Percentiles rank a stretch among this genome's conserved stretches.
Conservation (phyloP, 2,113 vertebrate species). For the Calidris pygmaea region DNA sequence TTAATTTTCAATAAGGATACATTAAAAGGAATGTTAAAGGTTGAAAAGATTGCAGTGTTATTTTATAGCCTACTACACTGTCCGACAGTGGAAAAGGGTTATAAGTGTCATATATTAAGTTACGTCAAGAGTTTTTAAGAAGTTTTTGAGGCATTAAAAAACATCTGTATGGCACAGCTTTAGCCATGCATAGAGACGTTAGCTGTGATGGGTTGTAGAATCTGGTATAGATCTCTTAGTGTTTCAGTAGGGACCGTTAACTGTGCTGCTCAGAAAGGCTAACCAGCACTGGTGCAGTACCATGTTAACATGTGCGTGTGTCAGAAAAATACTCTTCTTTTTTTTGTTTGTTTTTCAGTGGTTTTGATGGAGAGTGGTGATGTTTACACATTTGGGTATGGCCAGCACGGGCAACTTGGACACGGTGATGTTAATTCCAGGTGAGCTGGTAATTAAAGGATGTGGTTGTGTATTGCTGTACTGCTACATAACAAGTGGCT, state of each 20-base stretch:
- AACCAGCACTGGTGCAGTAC: not conserved
- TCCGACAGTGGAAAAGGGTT: not conserved
- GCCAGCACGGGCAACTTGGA: conserved; percentile 96
- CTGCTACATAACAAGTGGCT: not conserved
- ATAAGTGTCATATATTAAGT: not conserved
- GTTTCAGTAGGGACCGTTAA: not conserved
- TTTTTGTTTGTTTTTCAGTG: conserved; percentile 77
- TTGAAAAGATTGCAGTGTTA: not conserved
- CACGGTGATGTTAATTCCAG: conserved; percentile 98
- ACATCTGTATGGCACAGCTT: not conserved
- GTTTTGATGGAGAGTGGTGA: conserved; percentile 99
- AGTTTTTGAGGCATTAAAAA: not conserved
- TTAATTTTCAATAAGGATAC: not conserved
- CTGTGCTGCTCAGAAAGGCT: not conserved
- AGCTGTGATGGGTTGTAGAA: not conserved
- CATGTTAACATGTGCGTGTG: not conserved
- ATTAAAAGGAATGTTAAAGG: not conserved
- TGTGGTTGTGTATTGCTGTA: not conserved
- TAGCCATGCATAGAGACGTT: not conserved
- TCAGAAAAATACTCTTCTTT: not conserved
- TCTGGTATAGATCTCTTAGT: not conserved
- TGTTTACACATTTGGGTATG: conserved; percentile 97
- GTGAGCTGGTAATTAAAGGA: conserved; percentile 63
- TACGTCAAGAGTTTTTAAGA: not conserved
- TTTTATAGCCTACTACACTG: not conserved